Conservation (phyloP, 2,113 vertebrate genomes). For the Speoplatyrhinus poulsoni region DNA sequence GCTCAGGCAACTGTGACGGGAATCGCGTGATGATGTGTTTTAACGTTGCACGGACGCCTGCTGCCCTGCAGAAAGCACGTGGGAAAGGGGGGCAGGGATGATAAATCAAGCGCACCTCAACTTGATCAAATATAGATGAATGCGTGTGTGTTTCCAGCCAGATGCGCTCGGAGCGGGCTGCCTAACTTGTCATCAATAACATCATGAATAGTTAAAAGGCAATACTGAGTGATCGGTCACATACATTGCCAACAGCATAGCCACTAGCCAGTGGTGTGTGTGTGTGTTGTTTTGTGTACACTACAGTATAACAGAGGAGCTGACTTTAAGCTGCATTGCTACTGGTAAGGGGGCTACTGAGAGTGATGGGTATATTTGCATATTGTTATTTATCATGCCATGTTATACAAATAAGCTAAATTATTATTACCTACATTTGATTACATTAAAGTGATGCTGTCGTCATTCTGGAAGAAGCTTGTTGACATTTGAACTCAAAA, state of each 20-base stretch:
- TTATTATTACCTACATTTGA: too few relatives aligned
- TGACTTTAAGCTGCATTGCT: too few relatives aligned
- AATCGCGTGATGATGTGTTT: neutral
- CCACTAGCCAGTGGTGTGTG: neutral
- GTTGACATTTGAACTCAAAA: too few relatives aligned
- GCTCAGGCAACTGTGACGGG: neutral
- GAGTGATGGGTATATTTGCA: too few relatives aligned
- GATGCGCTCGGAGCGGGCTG: constrained; percentile 14
- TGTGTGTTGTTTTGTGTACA: neutral
- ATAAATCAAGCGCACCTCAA: constrained; percentile 1
- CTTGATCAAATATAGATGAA: constrained; percentile 14
- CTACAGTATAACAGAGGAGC: neutral
- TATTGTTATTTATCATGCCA: too few relatives aligned
- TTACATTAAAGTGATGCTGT: too few relatives aligned
- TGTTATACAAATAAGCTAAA: neutral
- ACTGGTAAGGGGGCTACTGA: too few relatives aligned
- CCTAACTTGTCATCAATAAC: constrained; percentile 13
- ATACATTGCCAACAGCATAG: constrained; percentile 24
- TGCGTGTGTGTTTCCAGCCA: constrained; percentile 12
- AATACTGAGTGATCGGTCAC: neutral
- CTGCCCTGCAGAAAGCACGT: neutral
- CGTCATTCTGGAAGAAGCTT: too few relatives aligned
- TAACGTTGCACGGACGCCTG: neutral
- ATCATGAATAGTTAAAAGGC: constrained; percentile 33
- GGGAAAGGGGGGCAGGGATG: neutral